phyloP scores from a whole-genome alignment of 1,140 invertebrate genomes.

The Acromyrmex heyeri region DNA sequence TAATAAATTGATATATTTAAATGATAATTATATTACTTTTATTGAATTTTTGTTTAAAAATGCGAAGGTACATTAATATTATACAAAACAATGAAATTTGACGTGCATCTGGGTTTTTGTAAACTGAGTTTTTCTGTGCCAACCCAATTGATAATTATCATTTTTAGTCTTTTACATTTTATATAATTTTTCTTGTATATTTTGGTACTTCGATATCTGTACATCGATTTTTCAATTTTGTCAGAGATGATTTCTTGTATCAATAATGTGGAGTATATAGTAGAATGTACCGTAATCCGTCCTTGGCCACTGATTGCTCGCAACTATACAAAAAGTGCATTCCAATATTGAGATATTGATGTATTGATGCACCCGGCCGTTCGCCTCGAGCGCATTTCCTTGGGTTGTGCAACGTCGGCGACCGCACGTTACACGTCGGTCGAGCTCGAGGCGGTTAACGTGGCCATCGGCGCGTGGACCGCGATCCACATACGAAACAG shows the following conservation, averaged over 20 bases:
- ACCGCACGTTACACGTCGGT: constrained; percentile 48
- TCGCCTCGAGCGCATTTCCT: constrained; percentile 45
- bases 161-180: not conserved
- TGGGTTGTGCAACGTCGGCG: constrained; percentile 68
- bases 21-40: no score
- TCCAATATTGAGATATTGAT: not conserved
- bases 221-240: not conserved
- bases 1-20: no score
- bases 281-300: constrained; percentile 27
- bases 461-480: constrained; percentile 84
- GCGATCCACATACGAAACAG: constrained; percentile 87
- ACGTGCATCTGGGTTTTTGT: no score
- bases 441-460: constrained; percentile 81
- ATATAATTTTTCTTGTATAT: not conserved
- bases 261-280: not conserved
- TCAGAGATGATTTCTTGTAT: not conserved
- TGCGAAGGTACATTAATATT: no score
- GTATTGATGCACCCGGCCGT: constrained; percentile 21
- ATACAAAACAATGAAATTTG: no score
- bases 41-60: no score
- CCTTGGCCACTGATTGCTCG: not conserved
- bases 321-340: constrained; percentile 14
- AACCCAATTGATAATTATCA: not conserved
- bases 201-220: not conserved
- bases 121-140: no score